These are phyloP conservation scores for Sinohyriopsis cumingii DNA, from an alignment of 2,888 invertebrate species.

Conservation along the genomic window DNA sequence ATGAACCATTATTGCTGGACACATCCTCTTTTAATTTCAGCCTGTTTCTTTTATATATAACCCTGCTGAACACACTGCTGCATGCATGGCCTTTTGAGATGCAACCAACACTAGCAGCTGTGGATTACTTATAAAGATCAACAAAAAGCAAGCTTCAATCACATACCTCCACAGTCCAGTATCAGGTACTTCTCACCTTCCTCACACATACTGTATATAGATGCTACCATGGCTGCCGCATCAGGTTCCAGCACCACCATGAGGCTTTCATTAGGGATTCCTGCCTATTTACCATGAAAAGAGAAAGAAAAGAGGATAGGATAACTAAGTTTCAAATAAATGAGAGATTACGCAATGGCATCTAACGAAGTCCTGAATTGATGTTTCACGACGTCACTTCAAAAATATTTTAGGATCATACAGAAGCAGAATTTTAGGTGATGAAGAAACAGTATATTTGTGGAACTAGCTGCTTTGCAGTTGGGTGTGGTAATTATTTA, in stretches of 20 bases:
- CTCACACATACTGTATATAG: conserved; percentile 1
- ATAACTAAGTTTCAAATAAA: background rate
- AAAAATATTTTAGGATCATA: too few relatives aligned
- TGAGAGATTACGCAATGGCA: background rate
- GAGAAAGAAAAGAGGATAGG: background rate
- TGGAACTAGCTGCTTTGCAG: too few relatives aligned
- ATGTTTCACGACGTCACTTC: background rate
- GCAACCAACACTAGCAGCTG: too few relatives aligned
- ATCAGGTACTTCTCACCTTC: conserved; percentile 9
- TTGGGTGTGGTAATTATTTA: too few relatives aligned
- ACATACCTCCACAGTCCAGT: conserved; percentile 12
- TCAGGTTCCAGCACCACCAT: conserved; percentile 16
- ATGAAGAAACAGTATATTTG: too few relatives aligned
- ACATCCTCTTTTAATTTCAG: too few relatives aligned
- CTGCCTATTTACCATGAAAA: background rate
- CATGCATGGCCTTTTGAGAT: too few relatives aligned
- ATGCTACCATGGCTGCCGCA: conserved; percentile 12
- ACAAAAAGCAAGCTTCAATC: background rate
- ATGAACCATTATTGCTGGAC: too few relatives aligned
- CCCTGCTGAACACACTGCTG: too few relatives aligned
- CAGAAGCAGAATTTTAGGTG: background rate
- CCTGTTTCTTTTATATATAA: too few relatives aligned
- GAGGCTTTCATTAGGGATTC: conserved; percentile 7
- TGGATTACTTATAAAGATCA: too few relatives aligned
- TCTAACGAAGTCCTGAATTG: too few relatives aligned